phyloP scores from a whole-genome alignment of 2,113 vertebrate species.

The Cricetomys ansorgei region DNA sequence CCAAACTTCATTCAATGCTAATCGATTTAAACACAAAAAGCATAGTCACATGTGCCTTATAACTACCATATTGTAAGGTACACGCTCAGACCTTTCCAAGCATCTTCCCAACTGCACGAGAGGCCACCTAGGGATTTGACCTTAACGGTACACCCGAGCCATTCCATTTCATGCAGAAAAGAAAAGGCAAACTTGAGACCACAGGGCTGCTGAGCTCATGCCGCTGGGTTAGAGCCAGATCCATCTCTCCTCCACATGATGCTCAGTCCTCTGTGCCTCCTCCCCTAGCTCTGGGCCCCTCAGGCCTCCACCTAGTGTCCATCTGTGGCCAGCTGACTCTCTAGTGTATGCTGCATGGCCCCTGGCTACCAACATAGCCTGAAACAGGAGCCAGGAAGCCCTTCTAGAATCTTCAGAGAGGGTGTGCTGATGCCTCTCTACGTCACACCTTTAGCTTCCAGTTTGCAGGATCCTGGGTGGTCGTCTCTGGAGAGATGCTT shows the following conservation, averaged over 20 bases:
- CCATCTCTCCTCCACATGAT: not conserved
- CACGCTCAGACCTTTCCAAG: constrained; percentile 13
- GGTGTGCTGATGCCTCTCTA: not conserved
- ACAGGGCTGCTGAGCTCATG: not conserved
- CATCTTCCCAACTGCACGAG: not conserved
- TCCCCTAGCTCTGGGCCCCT: not conserved
- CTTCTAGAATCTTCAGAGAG: not conserved
- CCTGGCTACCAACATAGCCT: not conserved
- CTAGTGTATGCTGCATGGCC: not conserved
- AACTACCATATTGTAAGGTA: not conserved
- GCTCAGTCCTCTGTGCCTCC: not conserved
- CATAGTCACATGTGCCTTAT: not conserved
- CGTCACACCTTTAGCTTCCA: not conserved
- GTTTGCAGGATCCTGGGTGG: not conserved
- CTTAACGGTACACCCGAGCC: not conserved
- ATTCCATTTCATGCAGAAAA: not conserved
- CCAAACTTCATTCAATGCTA: not conserved
- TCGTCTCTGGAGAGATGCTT: constrained; percentile 26
- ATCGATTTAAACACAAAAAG: constrained; percentile 18
- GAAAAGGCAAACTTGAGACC: not conserved
- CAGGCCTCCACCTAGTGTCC: not conserved
- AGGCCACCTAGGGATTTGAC: not conserved
- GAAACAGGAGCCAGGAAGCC: not conserved
- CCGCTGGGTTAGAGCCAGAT: not conserved
- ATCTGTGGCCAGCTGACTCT: not conserved